Base-by-base conservation (phyloP, 1,140 invertebrate genomes). In the Drosophila rhopaloa region DNA sequence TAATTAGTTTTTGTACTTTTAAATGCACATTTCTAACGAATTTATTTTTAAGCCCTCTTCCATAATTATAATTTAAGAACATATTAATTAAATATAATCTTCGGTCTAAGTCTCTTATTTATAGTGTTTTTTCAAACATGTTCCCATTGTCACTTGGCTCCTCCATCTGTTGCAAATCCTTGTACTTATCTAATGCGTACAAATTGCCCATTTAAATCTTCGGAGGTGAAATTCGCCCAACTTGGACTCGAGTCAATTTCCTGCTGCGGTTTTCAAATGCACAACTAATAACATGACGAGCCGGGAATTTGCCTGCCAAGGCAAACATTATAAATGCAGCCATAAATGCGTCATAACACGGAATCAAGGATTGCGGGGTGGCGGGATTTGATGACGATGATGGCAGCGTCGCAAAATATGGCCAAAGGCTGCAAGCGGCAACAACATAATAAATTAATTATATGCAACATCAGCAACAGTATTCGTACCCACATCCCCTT, bases 401-500 rank as follows among this genome's bases (percentile, higher is more conserved):
- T 63, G 35, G 8, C 58, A 57, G 50, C 56, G 72, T 68, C 63
- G 80, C 79, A 78, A 79, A 79, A 76, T 79, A 83, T 83, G 71
- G 77, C 72, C 76, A 62, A 73, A 80, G 76, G 72, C 81, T 86
- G 79, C 72, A 44, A 48, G 82, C 75, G 75, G 79, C 85, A 89
- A 89, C 81, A 84, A 90, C 84, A 90, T 84, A 89, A 89, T 89
- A 89, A 89, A 90, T 89, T 89, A 89, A 89, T 89, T 89, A 89
- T 90, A 90, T 89, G 85, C 84, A 89, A 89, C 84, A 89, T 89
- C 85, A 84, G 76, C 77, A 81, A 63, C 83, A 56, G 44, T 54
- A 40, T 19, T 24, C 29, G 8, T 32, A 29, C 47, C 60, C 43
- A 0, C 24, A 7, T 14, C 7, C 27, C 27, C 37, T 2, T 2